Conservation (phyloP, 2,797 vertebrate species). For the Anguilla pacifica region DNA sequence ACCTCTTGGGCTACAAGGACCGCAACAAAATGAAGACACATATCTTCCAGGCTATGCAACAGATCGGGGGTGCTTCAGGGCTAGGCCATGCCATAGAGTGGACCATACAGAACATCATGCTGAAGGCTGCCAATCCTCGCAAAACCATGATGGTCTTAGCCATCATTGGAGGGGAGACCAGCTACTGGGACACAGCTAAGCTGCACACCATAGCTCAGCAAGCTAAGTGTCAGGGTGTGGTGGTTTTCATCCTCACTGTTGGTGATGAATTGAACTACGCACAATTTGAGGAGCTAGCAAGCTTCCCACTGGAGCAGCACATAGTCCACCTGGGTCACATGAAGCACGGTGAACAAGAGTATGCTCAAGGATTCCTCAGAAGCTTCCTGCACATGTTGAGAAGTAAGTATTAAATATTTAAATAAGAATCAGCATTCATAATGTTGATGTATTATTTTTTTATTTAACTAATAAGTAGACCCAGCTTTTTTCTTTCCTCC, state of each 20-base stretch:
- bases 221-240: conserved; percentile 81
- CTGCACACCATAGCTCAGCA: conserved; percentile 67
- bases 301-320: conserved; percentile 78
- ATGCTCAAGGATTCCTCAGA: conserved; percentile 72
- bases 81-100: conserved; percentile 75
- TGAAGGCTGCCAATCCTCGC: conserved; percentile 56
- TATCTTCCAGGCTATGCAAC: conserved; percentile 61
- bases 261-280: conserved; percentile 61
- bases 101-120: conserved; percentile 68
- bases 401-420: conserved; percentile 67
- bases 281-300: conserved; percentile 71
- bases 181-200: conserved; percentile 65
- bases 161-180: conserved; percentile 73
- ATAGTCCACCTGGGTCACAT: conserved; percentile 65
- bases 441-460: background rate
- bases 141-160: conserved; percentile 69
- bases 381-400: conserved; percentile 78
- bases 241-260: conserved; percentile 76
- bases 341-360: conserved; percentile 63
- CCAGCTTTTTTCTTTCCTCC: background rate
- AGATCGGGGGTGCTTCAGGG: conserved; percentile 65
- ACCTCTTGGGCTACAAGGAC: conserved; percentile 62
- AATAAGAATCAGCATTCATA: no score
- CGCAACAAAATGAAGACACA: conserved; percentile 69
- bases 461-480: background rate